phyloP scores from a whole-genome alignment of 2,113 vertebrate genomes.

The Myodes glareolus region DNA sequence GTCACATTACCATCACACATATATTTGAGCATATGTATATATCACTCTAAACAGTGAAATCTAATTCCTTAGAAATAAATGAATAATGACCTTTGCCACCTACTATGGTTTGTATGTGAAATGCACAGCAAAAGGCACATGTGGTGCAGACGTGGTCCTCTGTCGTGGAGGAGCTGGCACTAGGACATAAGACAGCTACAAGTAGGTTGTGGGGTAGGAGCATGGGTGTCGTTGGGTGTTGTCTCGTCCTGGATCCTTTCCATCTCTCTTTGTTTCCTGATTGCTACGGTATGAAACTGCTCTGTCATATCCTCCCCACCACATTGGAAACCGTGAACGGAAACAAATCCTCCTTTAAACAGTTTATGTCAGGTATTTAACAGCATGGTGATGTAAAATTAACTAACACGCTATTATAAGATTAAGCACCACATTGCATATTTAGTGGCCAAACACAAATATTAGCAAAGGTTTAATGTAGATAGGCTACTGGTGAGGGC shows the following conservation, averaged over 20 bases:
- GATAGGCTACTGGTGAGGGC: neutral
- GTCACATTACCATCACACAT: neutral
- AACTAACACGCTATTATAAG: neutral
- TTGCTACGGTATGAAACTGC: neutral
- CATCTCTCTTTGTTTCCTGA: neutral
- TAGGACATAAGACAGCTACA: neutral
- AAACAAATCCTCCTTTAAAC: neutral
- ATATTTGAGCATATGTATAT: neutral
- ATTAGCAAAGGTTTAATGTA: neutral
- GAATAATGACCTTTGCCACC: neutral
- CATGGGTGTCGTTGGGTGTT: neutral
- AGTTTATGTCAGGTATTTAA: neutral
- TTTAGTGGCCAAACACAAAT: neutral
- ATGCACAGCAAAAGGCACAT: neutral
- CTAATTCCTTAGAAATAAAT: neutral
- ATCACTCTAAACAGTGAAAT: constrained; percentile 7
- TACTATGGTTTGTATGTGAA: neutral
- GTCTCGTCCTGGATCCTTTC: too few species aligned
- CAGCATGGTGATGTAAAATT: too few species aligned
- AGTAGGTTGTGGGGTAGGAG: neutral
- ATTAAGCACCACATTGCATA: neutral
- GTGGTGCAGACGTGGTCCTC: neutral
- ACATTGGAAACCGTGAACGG: neutral
- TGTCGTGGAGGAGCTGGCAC: neutral
- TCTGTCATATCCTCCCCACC: neutral